These are phyloP conservation scores for Drosophila algonquin DNA, from an alignment of 2,888 invertebrate genomes.

Conservation along the genomic window DNA sequence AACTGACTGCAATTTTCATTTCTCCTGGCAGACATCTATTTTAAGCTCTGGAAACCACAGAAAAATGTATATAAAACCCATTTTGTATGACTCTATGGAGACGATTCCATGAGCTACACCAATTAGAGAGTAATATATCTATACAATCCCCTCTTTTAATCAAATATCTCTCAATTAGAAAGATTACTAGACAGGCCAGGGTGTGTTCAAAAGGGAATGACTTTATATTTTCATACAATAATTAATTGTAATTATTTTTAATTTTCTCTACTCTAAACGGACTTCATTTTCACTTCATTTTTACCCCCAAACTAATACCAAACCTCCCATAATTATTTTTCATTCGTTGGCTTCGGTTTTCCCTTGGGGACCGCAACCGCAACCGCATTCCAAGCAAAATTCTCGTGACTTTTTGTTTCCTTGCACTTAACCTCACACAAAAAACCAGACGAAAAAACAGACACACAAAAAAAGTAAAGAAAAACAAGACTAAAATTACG, in stretches of 20 bases:
- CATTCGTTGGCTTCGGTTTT: background rate
- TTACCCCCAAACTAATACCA: too few relatives aligned
- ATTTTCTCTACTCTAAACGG: background rate
- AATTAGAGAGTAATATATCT: background rate
- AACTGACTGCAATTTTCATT: background rate
- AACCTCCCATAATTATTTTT: background rate
- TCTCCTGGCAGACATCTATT: too few relatives aligned
- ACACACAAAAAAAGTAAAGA: background rate
- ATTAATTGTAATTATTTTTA: background rate
- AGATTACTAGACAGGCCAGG: background rate
- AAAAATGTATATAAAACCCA: background rate
- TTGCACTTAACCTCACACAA: constrained; percentile 8
- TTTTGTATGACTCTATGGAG: background rate
- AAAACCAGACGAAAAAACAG: constrained; percentile 29
- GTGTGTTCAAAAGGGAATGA: background rate
- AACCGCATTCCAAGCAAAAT: background rate
- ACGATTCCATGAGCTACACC: background rate
- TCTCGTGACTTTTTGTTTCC: constrained; percentile 1
- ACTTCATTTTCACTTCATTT: too few relatives aligned
- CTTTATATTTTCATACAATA: background rate
- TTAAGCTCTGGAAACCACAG: background rate
- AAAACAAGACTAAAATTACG: constrained; percentile 15
- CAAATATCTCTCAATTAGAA: background rate
- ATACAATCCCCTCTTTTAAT: background rate
- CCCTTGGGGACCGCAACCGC: background rate